Conservation (phyloP, 2,797 vertebrate genomes). For the Rhynchotus rufescens region DNA sequence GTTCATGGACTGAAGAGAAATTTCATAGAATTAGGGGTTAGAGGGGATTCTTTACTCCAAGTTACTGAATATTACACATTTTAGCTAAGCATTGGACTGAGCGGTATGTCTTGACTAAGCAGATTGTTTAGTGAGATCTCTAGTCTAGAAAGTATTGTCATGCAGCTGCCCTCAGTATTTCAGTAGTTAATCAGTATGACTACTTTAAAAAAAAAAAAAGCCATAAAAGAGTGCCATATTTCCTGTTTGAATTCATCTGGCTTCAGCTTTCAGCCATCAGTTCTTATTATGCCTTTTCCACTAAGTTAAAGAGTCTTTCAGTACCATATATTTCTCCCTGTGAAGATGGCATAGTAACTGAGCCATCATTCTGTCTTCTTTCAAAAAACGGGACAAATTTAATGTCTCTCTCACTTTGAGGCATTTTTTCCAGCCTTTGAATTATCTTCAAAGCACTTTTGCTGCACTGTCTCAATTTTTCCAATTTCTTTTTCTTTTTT, state of each 20-base stretch:
- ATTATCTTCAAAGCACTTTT: background rate
- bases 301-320: background rate
- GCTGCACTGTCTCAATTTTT: background rate
- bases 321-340: background rate
- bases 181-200: background rate
- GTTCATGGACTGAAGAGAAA: background rate
- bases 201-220: background rate
- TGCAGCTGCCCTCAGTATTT: background rate
- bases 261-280: background rate
- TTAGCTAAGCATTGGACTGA: background rate
- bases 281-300: background rate
- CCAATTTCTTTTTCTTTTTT: background rate
- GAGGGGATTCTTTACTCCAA: background rate
- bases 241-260: background rate
- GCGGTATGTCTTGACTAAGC: background rate
- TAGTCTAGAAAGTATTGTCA: background rate
- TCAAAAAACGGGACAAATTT: background rate
- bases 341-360: background rate
- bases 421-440: background rate
- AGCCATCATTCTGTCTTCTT: background rate
- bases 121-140: background rate
- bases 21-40: background rate
- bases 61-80: background rate
- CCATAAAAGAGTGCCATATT: background rate
- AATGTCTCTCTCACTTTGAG: background rate